Conservation (phyloP, 1,140 invertebrate genomes). For the Ips typographus region DNA sequence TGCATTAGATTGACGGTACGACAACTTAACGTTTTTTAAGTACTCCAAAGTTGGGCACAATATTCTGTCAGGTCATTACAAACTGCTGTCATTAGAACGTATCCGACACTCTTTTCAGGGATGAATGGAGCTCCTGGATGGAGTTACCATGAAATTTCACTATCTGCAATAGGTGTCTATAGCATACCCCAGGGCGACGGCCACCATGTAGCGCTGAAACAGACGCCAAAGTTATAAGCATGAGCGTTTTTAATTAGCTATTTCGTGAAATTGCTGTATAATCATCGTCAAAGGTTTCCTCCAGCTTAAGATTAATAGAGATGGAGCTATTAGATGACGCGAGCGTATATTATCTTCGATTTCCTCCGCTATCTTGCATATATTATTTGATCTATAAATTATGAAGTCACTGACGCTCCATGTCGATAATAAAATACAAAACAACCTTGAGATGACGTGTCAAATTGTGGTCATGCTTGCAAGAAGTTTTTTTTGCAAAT, state of each 20-base stretch:
- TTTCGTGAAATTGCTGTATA: slow-evolving; percentile 36
- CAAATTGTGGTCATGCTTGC: too few species aligned
- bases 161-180: slow-evolving; percentile 15
- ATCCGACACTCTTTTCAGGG: too few species aligned
- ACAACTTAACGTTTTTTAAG: too few species aligned
- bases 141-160: neutral
- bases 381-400: neutral
- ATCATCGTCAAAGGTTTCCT: slow-evolving; percentile 29
- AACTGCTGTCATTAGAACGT: too few species aligned
- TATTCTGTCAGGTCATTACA: too few species aligned
- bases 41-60: too few species aligned
- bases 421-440: too few species aligned
- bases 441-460: too few species aligned
- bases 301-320: slow-evolving; percentile 28
- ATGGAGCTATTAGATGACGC: slow-evolving; percentile 19
- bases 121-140: too few species aligned
- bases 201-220: slow-evolving; percentile 37
- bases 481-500: too few species aligned
- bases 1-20: too few species aligned
- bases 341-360: slow-evolving; percentile 8
- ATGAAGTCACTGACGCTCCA: too few species aligned
- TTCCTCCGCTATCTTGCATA: neutral
- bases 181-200: slow-evolving; percentile 28
- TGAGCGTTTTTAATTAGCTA: slow-evolving; percentile 38
- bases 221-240: slow-evolving; percentile 39